These are phyloP conservation scores for Volucella zonaria DNA, from an alignment of 2,888 invertebrate species.

Conservation along the genomic window DNA sequence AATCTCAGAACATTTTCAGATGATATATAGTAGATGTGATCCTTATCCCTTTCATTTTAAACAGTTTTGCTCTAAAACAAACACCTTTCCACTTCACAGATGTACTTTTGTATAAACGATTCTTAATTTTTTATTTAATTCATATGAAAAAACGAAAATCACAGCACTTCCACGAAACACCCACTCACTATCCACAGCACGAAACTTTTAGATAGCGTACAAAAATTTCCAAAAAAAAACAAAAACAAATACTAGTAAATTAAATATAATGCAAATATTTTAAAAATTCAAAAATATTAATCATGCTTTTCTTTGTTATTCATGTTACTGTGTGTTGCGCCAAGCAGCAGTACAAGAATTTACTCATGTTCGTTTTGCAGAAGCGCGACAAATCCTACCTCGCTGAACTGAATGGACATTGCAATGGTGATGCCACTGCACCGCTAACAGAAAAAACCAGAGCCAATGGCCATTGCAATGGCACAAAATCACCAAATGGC, in stretches of 20 bases:
- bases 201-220: not conserved
- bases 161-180: not conserved
- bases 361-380: slow-evolving; percentile 78
- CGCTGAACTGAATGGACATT: slow-evolving; percentile 76
- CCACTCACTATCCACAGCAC: not conserved
- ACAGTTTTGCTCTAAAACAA: too few relatives aligned
- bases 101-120: too few relatives aligned
- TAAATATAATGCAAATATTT: slow-evolving; percentile 42
- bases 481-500: slow-evolving; percentile 64
- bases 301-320: slow-evolving; percentile 32
- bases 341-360: slow-evolving; percentile 77
- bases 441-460: slow-evolving; percentile 55
- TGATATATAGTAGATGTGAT: too few relatives aligned
- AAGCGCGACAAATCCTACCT: slow-evolving; percentile 75
- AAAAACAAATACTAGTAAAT: not conserved
- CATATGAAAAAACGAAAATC: not conserved
- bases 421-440: slow-evolving; percentile 72
- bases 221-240: not conserved
- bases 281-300: slow-evolving; percentile 27
- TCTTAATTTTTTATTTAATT: not conserved
- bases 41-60: too few relatives aligned
- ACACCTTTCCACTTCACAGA: too few relatives aligned
- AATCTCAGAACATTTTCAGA: too few relatives aligned
- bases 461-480: slow-evolving; percentile 77
- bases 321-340: slow-evolving; percentile 38